Percentiles rank a stretch among this genome's conserved stretches.
These are phyloP conservation scores for Hirtodrosophila alboralis DNA, from an alignment of 2,888 invertebrate genomes.

Conservation along the genomic window DNA sequence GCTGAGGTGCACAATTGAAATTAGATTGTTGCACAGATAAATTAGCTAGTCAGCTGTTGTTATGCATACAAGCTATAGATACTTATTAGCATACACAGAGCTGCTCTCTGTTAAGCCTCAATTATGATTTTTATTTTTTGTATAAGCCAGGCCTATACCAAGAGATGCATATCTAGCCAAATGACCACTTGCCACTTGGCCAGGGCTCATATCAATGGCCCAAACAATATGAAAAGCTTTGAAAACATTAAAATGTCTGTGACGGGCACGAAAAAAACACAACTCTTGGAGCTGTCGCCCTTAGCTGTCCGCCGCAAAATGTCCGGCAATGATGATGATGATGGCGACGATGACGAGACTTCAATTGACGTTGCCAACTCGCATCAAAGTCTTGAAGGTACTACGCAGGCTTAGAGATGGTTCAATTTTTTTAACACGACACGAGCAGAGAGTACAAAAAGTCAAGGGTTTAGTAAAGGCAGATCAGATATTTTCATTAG, in stretches of 20 bases:
- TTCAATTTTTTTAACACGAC: too few species aligned
- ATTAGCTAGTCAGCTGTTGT: slow-evolving; percentile 36
- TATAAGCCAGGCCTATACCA: not conserved
- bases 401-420: too few species aligned
- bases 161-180: slow-evolving; percentile 3
- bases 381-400: slow-evolving; percentile 16
- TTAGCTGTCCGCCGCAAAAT: slow-evolving; percentile 18
- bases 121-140: slow-evolving; percentile 15
- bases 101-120: slow-evolving; percentile 10
- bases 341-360: slow-evolving; percentile 25
- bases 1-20: slow-evolving; percentile 52
- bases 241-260: slow-evolving; percentile 29
- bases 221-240: slow-evolving; percentile 18
- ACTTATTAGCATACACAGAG: too few species aligned
- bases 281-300: slow-evolving; percentile 28
- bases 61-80: too few species aligned
- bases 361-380: slow-evolving; percentile 37
- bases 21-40: slow-evolving; percentile 62
- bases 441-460: too few species aligned
- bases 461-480: too few species aligned
- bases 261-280: slow-evolving; percentile 14
- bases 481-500: too few species aligned
- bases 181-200: slow-evolving; percentile 12
- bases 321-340: slow-evolving; percentile 23
- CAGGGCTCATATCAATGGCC: slow-evolving; percentile 27